phyloP scores from a whole-genome alignment of 2,113 vertebrate genomes.

The Lonchura striata region DNA sequence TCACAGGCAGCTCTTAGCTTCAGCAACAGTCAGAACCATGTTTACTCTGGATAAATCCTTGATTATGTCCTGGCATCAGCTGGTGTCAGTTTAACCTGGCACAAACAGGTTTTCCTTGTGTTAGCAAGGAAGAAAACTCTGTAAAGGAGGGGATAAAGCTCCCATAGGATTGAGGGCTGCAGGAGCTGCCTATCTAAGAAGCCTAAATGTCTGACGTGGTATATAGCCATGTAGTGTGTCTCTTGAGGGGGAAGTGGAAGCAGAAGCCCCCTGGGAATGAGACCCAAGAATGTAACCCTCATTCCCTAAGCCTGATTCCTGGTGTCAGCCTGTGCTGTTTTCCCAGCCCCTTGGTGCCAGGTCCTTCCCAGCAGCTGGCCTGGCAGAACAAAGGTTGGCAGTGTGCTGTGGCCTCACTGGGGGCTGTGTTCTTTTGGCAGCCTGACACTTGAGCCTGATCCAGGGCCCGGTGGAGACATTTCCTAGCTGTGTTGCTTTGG shows the following conservation, averaged over 20 bases:
- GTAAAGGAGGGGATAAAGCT: neutral
- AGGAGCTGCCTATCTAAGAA: neutral
- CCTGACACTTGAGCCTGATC: neutral
- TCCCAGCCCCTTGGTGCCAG: rapidly evolving
- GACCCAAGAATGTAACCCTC: neutral
- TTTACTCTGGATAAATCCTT: neutral
- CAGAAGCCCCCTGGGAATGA: neutral
- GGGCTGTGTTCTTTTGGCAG: neutral
- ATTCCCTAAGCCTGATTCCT: neutral
- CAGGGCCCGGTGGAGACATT: neutral
- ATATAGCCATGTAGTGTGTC: neutral
- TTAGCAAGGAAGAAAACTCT: neutral
- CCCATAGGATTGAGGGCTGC: neutral
- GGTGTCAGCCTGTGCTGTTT: neutral
- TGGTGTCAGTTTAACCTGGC: neutral
- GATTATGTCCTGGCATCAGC: neutral
- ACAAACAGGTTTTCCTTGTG: neutral
- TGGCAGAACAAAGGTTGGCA: conserved; percentile 15
- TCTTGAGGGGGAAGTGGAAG: neutral
- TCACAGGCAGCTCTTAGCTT: neutral
- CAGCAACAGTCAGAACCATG: neutral
- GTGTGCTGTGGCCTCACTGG: neutral
- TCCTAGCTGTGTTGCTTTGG: neutral
- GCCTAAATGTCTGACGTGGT: neutral
- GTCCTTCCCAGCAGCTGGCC: neutral